Conservation (phyloP, 2,797 vertebrate species). For the Staurois parvus region DNA sequence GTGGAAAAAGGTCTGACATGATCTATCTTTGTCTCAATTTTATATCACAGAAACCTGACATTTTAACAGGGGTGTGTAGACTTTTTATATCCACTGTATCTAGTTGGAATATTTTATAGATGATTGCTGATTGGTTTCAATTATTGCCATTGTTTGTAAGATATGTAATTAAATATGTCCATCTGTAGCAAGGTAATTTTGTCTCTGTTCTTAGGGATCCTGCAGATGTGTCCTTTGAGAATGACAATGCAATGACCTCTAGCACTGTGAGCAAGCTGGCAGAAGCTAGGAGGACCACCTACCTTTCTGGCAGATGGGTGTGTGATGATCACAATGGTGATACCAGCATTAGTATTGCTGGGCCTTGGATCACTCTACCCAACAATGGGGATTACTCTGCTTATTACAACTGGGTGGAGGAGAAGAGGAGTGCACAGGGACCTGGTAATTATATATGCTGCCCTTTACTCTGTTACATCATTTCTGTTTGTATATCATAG, state of each 20-base stretch:
- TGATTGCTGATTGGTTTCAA: not conserved
- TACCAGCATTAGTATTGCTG: constrained; percentile 94
- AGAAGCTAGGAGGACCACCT: constrained; percentile 92
- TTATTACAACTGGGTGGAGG: constrained; percentile 95
- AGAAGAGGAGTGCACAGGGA: constrained; percentile 91
- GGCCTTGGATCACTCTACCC: constrained; percentile 88
- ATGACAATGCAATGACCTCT: constrained; percentile 88
- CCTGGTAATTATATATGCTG: constrained; percentile 81
- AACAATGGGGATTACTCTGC: constrained; percentile 96
- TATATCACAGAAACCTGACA: too few relatives aligned
- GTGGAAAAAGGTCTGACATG: too few relatives aligned
- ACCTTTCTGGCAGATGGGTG: constrained; percentile 96
- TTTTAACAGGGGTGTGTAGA: too few relatives aligned
- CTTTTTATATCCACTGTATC: too few relatives aligned
- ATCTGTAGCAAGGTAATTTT: not conserved
- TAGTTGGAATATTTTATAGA: too few relatives aligned
- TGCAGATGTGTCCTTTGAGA: constrained; percentile 84
- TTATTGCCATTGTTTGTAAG: not conserved
- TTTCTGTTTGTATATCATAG: not conserved
- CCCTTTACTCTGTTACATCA: not conserved
- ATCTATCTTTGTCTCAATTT: too few relatives aligned
- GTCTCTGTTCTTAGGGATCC: constrained; percentile 80
- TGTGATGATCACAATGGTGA: constrained; percentile 97
- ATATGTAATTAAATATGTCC: too few relatives aligned
- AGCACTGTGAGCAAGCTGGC: constrained; percentile 97